Evolutionary conservation across 2,797 vertebrate genomes (phyloP), one percentile per base, ranked within the genome.

Genomic region (Halcyon badia): DNA sequence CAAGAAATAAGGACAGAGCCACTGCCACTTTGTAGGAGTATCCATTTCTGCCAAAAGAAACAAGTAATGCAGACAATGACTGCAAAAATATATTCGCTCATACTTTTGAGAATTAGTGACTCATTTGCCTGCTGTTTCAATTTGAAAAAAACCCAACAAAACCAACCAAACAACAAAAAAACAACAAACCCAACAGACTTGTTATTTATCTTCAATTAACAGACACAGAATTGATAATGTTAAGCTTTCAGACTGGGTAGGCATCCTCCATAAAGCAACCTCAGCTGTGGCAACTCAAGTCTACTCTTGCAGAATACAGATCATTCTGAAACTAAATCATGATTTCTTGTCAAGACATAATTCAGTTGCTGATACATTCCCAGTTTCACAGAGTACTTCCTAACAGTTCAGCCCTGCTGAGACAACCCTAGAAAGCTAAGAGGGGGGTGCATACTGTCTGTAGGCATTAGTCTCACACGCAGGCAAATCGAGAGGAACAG

Each of bases 11-110:
- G 52, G 99, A 99, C 57, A 99, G 95, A 16, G 99, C 99, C 92
- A 99, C 99, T 4, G 99, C 99, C 19, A 99, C 99, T 98, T 99
- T 99, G 96, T 99, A 99, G 14, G 99, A 99, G 96, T 99, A 99
- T 80, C 99, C 99, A 83, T 99, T 99, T 97, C 99, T 99, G 97
- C 42, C 97, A 69, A 88, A 92, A 96, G 94, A 97, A 80, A 96
- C 75, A 97, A 92, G 83, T 20, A 68, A 80, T 60, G 68, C 42
- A 83, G 80, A 72, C 88, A 94, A 66, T 64, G 69, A 87, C 58
- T 96, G 85, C 94, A 87, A 71, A 88, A 88, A 95, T 46, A 64
- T 26, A 87, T 64, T 93, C 86, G 84, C 80, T 87, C 62, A 69
- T 72, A 89, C 52, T 87, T 94, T 70, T 72, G 64, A 81, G 77